These are phyloP conservation scores for Antheraea yamamai DNA, from an alignment of 2,888 invertebrate genomes.

Conservation along the genomic window DNA sequence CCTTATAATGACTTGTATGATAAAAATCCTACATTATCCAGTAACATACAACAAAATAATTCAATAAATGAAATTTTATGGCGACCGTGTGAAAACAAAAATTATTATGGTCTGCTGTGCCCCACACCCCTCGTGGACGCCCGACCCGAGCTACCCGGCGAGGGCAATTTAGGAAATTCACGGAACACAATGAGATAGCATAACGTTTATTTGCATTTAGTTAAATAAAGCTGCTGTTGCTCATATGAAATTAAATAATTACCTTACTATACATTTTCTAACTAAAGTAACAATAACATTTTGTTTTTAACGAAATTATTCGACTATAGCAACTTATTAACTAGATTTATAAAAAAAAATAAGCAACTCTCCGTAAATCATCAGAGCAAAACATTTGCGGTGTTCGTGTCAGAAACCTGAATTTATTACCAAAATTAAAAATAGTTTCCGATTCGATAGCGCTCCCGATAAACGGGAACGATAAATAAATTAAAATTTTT, in stretches of 20 bases:
- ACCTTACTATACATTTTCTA: background rate
- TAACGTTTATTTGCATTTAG: conserved; percentile 34
- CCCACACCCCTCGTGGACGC: conserved; percentile 25
- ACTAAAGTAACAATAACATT: background rate
- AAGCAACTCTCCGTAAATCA: conserved; percentile 6
- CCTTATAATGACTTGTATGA: background rate
- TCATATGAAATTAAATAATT: conserved; percentile 6
- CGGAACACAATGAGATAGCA: conserved; percentile 42
- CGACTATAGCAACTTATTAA: background rate
- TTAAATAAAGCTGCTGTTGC: background rate
- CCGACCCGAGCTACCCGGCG: conserved; percentile 31
- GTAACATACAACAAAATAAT: conserved; percentile 16
- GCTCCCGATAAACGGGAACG: conserved; percentile 28
- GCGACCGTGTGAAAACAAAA: conserved; percentile 49
- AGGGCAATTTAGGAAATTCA: conserved; percentile 47
- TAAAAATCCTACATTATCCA: conserved; percentile 3
- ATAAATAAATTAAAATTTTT: conserved; percentile 24
- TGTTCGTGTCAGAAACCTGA: conserved; percentile 37
- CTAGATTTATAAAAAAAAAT: background rate
- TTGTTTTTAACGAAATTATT: no score
- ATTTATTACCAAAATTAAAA: conserved; percentile 35
- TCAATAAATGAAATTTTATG: conserved; percentile 8
- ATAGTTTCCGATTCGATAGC: conserved; percentile 28
- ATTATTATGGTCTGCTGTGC: conserved; percentile 43
- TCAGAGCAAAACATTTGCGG: conserved; percentile 27